A percentile compares a stretch with the other conserved stretches of the same genome.
phyloP scores from a whole-genome alignment of 2,888 invertebrate species.

The Xestia c-nigrum region DNA sequence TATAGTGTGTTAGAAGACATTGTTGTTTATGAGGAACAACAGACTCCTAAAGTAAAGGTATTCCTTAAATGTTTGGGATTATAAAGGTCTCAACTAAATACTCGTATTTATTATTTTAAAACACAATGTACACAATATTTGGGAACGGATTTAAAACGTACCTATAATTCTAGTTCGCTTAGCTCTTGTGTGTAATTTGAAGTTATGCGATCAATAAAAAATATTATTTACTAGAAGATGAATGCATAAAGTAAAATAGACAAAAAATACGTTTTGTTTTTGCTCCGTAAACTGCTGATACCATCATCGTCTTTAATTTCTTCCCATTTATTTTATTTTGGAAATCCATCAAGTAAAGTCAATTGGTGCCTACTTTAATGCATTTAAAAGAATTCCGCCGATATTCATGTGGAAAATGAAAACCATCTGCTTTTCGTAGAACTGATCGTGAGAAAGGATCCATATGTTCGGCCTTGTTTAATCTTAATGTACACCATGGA shows the following conservation, averaged over 20 bases:
- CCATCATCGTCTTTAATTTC: neutral
- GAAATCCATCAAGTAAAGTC: neutral
- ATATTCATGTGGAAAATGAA: constrained; percentile 49
- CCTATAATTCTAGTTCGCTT: too few species aligned
- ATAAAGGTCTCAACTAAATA: too few species aligned
- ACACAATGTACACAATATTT: too few species aligned
- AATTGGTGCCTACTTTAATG: neutral
- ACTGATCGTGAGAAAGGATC: constrained; percentile 42
- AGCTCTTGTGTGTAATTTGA: too few species aligned
- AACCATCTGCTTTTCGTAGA: constrained; percentile 46
- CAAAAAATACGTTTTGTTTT: neutral
- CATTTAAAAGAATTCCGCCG: neutral
- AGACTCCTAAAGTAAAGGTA: too few species aligned
- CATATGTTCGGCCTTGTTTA: constrained; percentile 15
- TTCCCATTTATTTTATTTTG: neutral
- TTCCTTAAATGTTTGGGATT: too few species aligned
- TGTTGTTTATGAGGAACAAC: too few species aligned
- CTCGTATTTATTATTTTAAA: too few species aligned
- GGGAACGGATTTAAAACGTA: too few species aligned
- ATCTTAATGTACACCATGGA: constrained; percentile 1
- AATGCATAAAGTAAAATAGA: neutral
- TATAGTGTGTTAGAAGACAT: too few species aligned
- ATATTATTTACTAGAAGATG: neutral
- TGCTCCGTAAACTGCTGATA: neutral
- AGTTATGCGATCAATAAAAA: too few species aligned